Conservation (phyloP, 2,888 invertebrate species). For the Metallyticus violacea region DNA sequence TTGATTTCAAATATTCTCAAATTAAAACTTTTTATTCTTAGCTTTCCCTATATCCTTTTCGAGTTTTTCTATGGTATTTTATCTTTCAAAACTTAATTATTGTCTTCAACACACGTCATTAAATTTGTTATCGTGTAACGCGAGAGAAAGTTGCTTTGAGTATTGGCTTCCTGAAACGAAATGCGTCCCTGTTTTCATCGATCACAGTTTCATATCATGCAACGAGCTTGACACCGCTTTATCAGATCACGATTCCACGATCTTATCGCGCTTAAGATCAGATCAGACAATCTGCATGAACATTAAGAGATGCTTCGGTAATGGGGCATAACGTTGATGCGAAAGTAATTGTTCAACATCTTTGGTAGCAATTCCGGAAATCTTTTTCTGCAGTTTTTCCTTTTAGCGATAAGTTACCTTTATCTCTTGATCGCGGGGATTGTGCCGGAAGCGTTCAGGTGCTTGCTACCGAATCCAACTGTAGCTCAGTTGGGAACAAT, state of each 20-base stretch:
- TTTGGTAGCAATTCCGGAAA: not conserved
- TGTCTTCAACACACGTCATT: no score
- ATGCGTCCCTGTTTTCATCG: not conserved
- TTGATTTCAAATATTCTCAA: no score
- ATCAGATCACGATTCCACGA: not conserved
- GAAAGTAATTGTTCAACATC: not conserved
- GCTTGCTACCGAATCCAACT: not conserved
- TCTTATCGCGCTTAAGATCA: not conserved
- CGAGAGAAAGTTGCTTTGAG: not conserved
- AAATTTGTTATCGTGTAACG: no score
- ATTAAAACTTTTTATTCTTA: no score
- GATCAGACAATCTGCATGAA: not conserved
- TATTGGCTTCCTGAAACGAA: not conserved
- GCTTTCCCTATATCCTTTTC: no score
- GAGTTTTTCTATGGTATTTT: no score
- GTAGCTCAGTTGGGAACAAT: no score
- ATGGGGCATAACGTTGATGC: not conserved
- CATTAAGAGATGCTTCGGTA: not conserved
- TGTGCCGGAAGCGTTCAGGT: not conserved
- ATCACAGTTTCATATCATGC: not conserved
- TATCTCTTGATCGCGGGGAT: not conserved
- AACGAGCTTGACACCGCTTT: not conserved
- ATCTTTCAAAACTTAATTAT: no score
- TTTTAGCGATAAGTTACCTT: no score
- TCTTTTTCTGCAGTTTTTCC: not conserved